These are phyloP conservation scores for Catocala fraxini DNA, from an alignment of 2,888 invertebrate genomes.

Conservation along the genomic window DNA sequence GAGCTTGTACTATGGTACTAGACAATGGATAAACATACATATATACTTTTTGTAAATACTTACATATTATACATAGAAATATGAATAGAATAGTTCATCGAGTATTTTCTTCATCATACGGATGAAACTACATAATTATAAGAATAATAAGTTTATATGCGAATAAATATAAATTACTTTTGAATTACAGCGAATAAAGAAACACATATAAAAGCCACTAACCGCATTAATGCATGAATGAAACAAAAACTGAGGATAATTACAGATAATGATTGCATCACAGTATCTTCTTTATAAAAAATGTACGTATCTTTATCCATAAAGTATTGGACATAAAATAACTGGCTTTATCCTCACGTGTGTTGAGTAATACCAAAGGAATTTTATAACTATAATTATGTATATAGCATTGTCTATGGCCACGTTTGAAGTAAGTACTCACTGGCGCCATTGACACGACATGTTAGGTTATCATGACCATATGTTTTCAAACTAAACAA, in stretches of 20 bases:
- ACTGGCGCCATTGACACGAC: constrained; percentile 62
- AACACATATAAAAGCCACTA: constrained; percentile 28
- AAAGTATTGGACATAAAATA: constrained; percentile 48
- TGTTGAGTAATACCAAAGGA: constrained; percentile 63
- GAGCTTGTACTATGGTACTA: no score
- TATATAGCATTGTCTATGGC: constrained; percentile 53
- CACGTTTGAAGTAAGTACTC: constrained; percentile 47
- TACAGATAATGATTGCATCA: constrained; percentile 8
- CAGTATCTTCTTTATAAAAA: constrained; percentile 30
- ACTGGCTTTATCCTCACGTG: constrained; percentile 62
- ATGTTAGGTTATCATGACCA: constrained; percentile 39
- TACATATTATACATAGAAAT: no score
- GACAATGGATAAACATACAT: no score
- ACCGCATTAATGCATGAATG: background rate
- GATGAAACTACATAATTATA: no score
- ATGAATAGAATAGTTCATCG: no score
- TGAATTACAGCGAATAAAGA: no score
- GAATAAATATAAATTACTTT: no score
- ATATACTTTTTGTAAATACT: no score
- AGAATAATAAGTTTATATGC: no score
- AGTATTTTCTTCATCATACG: no score
- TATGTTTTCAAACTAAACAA: constrained; percentile 23
- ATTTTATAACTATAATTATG: constrained; percentile 51
- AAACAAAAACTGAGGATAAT: constrained; percentile 5
- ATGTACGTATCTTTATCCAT: constrained; percentile 32